Evolutionary conservation across 2,797 vertebrate species (phyloP), one percentile per base, ranked within the genome.

Genomic region (Cygnus olor): DNA sequence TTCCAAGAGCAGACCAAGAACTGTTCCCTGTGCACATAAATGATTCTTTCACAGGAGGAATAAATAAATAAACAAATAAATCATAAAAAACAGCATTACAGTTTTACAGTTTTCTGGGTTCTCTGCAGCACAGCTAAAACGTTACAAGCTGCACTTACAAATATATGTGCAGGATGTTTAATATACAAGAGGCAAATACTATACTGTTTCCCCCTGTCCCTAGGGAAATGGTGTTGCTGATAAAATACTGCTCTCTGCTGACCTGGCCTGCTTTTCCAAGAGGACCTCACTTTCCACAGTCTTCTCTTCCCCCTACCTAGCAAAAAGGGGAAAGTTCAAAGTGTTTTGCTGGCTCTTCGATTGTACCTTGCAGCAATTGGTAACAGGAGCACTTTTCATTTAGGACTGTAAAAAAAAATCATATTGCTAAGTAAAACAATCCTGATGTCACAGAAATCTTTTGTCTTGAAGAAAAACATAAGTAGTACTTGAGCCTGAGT

Each of bases 221-320:
- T 13, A 30, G 15, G 16, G 76, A 85, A 80, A 66, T 7, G 36
- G 27, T 25, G 65, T 74, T 82, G 19, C 15, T 70, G 40, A 74
- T 70, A n/a, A 78, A 89, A 85, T 40, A 53, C 88, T 96, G 96
- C 96, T 96, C 93, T 88, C 96, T 96, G 76, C 58, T 83, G 97
- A 87, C 61, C 53, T 64, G 19, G 36, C 11, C 51, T 60, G 44
- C 51, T 68, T 80, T 77, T 83, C 42, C 16, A 11, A 1, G 3
- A 64, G 34, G 18, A 30, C 14, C 57, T 78, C 11, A 1, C 14
- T 72, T 79, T 51, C 58, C 3, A 0, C 34, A 49, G n/a, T 17
- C 11, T 61, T 53, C 60, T 34, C 15, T 36, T 49, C 13, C 49
- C 49, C 30, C 40, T 77, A 4, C n/a, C 17, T 7, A 7, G 1